Conservation (phyloP, 2,797 vertebrate genomes). For the Anomalospiza imberbis region DNA sequence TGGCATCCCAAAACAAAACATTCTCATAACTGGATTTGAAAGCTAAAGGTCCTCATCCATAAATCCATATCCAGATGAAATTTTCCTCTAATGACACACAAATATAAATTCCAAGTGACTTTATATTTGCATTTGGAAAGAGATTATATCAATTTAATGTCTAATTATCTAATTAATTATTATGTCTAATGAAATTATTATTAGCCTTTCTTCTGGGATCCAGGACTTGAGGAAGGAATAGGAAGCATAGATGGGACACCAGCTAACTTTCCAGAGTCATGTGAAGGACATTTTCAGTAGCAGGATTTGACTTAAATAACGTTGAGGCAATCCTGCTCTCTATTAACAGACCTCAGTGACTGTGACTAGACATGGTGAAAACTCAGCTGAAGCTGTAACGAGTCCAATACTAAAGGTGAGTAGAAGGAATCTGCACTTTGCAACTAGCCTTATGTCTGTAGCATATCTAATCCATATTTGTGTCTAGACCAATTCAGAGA, state of each 20-base stretch:
- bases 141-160: neutral
- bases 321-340: neutral
- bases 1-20: neutral
- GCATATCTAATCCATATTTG: neutral
- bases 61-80: neutral
- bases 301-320: neutral
- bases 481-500: neutral
- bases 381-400: neutral
- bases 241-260: neutral
- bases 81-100: neutral
- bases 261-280: neutral
- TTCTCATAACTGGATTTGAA: neutral
- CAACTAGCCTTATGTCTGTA: neutral
- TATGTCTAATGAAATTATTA: neutral
- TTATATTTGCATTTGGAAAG: neutral
- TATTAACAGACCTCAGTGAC: neutral
- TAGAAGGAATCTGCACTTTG: neutral
- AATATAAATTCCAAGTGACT: neutral
- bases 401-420: neutral
- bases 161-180: neutral
- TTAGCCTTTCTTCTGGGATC: neutral
- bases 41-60: neutral
- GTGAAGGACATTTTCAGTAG: neutral
- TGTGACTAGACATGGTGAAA: neutral
- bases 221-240: neutral